phyloP scores from a whole-genome alignment of 1,140 invertebrate species.

The Aphaenogaster floridana region DNA sequence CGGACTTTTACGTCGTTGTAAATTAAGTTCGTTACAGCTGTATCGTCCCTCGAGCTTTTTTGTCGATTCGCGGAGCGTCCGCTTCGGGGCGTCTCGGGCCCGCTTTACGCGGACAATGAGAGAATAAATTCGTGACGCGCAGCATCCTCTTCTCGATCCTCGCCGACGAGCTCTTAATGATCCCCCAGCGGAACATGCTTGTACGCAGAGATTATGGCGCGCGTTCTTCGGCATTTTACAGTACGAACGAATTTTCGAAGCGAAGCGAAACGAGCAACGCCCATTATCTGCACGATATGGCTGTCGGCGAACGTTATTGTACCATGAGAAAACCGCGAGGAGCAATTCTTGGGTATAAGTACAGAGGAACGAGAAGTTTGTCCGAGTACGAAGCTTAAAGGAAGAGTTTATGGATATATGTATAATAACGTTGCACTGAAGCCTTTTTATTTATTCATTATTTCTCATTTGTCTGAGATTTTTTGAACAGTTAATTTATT shows the following conservation, averaged over 20 bases:
- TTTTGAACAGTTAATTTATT: neutral
- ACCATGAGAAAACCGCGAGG: constrained; percentile 63
- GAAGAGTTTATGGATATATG: constrained; percentile 18
- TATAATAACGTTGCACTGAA: neutral
- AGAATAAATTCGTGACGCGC: constrained; percentile 56
- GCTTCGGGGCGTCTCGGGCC: neutral
- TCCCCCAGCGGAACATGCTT: constrained; percentile 33
- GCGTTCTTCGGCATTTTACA: constrained; percentile 50
- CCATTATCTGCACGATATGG: constrained; percentile 75
- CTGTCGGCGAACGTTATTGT: constrained; percentile 50
- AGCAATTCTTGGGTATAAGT: constrained; percentile 34
- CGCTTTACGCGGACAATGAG: constrained; percentile 46
- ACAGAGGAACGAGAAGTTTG: constrained; percentile 12
- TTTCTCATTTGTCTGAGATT: neutral
- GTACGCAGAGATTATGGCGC: constrained; percentile 44
- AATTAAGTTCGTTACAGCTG: constrained; percentile 64
- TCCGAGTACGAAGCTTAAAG: constrained; percentile 1
- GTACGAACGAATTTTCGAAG: constrained; percentile 67
- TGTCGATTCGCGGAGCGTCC: neutral
- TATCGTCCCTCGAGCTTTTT: constrained; percentile 40
- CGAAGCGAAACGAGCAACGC: constrained; percentile 67
- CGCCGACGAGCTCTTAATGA: constrained; percentile 54
- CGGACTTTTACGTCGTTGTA: constrained; percentile 50
- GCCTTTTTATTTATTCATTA: neutral
- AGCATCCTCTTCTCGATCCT: constrained; percentile 27